Conservation (phyloP, 2,113 vertebrate species). For the Amphiprion ocellaris region DNA sequence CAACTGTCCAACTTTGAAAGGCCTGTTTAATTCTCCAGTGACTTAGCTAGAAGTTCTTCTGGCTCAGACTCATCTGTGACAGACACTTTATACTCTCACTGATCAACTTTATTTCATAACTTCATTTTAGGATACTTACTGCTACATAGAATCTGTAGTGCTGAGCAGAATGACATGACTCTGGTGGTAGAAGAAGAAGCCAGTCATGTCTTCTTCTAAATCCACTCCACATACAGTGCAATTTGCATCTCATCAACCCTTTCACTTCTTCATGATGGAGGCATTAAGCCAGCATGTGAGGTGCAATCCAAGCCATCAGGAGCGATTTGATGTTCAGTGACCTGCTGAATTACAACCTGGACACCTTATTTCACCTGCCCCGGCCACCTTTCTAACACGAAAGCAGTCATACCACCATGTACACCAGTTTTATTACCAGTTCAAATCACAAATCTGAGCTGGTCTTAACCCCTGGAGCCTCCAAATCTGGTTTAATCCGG, state of each 20-base stretch:
- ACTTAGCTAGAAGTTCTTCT: background rate
- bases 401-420: fast-evolving
- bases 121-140: no score
- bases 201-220: no score
- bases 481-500: no score
- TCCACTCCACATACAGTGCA: background rate
- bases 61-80: background rate
- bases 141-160: no score
- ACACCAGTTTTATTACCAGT: background rate
- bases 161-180: no score
- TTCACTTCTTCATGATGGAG: background rate
- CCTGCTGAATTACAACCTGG: background rate
- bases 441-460: background rate
- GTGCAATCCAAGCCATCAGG: background rate
- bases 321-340: background rate
- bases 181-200: no score
- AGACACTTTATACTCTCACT: no score
- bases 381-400: background rate
- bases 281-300: background rate
- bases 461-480: no score
- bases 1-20: slow-evolving; percentile 36
- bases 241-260: background rate
- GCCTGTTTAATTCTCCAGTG: background rate
- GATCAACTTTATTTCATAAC: no score
- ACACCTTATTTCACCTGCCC: background rate